phyloP scores from a whole-genome alignment of 1,140 invertebrate genomes.

The Megalonaias nervosa region DNA sequence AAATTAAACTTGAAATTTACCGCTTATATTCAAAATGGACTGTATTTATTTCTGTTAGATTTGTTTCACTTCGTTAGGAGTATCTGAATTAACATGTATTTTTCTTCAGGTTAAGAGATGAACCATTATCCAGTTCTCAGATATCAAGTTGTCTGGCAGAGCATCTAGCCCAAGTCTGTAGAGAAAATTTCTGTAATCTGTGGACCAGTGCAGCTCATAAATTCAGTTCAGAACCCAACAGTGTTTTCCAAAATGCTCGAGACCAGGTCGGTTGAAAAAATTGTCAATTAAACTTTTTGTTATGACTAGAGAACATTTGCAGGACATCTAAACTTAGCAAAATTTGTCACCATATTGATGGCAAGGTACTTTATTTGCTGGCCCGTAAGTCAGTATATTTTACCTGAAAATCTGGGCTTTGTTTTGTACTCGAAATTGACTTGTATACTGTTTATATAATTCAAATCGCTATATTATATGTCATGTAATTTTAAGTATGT shows the following conservation, averaged over 20 bases:
- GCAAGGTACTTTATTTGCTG: not conserved
- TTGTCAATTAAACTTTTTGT: not conserved
- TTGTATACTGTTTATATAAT: no score
- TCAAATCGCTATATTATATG: no score
- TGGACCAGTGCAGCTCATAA: constrained; percentile 28
- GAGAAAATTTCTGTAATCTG: constrained; percentile 38
- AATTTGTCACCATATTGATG: not conserved
- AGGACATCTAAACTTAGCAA: not conserved
- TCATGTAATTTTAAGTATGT: no score
- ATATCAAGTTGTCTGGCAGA: constrained; percentile 5
- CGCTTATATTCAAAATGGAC: not conserved
- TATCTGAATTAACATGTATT: no score
- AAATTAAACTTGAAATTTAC: not conserved
- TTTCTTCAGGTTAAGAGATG: constrained; percentile 24
- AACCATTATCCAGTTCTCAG: constrained; percentile 9
- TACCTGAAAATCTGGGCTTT: not conserved
- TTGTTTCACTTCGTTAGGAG: no score
- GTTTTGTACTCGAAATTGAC: no score
- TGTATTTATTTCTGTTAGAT: not conserved
- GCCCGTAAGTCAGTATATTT: not conserved
- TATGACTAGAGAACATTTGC: not conserved
- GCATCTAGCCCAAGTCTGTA: constrained; percentile 26
- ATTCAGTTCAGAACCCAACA: not conserved
- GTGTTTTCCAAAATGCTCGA: constrained; percentile 3
- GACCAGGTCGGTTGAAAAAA: constrained; percentile 17